phyloP scores from a whole-genome alignment of 2,888 invertebrate species.

The Drosophila atripex region DNA sequence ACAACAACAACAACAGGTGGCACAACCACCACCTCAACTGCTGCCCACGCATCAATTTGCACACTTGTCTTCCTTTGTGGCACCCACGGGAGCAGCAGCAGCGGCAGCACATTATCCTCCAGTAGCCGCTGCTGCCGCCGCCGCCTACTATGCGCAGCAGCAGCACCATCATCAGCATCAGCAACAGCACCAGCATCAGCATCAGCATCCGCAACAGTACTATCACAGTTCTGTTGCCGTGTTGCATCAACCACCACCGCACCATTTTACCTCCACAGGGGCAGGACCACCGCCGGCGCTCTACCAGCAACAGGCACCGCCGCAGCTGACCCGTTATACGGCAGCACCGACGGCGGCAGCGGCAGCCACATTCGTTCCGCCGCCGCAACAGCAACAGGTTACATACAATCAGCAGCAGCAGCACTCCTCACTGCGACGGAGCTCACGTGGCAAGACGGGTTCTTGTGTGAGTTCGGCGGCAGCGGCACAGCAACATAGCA shows the following conservation, averaged over 20 bases:
- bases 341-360: conserved; percentile 34
- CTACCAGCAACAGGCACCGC: conserved; percentile 68
- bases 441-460: conserved; percentile 84
- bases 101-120: conserved; percentile 63
- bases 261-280: conserved; percentile 81
- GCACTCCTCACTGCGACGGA: conserved; percentile 82
- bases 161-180: conserved; percentile 62
- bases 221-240: conserved; percentile 83
- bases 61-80: conserved; percentile 67
- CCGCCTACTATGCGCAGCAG: conserved; percentile 66
- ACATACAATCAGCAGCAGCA: conserved; percentile 60
- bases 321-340: conserved; percentile 62
- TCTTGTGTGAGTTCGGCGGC: conserved; percentile 83
- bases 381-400: conserved; percentile 53
- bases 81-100: conserved; percentile 47
- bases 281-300: conserved; percentile 63
- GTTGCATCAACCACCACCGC: conserved; percentile 85
- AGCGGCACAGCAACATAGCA: conserved; percentile 75
- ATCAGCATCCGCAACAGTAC: conserved; percentile 74
- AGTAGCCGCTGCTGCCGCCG: conserved; percentile 58
- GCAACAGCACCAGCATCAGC: conserved; percentile 54
- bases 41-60: conserved; percentile 65
- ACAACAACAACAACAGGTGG: conserved; percentile 50
- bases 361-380: conserved; percentile 54
- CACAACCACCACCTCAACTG: conserved; percentile 55